A percentile compares a stretch with the other conserved stretches of the same genome.
These are phyloP conservation scores for Acanthochromis polyacanthus DNA, from an alignment of 2,113 vertebrate species.

Conservation along the genomic window DNA sequence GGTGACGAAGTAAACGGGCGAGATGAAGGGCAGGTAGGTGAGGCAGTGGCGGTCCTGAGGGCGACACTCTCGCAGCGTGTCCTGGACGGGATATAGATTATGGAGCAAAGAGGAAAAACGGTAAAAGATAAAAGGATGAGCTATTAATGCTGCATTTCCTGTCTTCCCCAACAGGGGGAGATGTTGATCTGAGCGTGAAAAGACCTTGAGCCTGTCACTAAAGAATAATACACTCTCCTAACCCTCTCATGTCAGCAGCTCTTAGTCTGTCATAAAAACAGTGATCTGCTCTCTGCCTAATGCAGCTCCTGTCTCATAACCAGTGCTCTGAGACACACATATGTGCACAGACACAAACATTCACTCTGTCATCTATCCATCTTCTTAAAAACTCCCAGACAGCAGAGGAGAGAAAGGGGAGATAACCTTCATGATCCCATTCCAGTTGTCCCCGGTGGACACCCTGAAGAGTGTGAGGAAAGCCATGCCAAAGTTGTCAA, in stretches of 20 bases:
- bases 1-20: constrained; percentile 97
- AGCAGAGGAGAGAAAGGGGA: constrained; percentile 5
- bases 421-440: constrained; percentile 98
- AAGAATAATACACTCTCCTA: constrained; percentile 45
- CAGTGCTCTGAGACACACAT: constrained; percentile 26
- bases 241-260: constrained; percentile 60
- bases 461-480: constrained; percentile 98
- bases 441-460: constrained; percentile 99
- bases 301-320: constrained; percentile 42
- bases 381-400: constrained; percentile 20
- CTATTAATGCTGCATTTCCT: constrained; percentile 18
- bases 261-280: constrained; percentile 66
- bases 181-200: constrained; percentile 46
- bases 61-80: constrained; percentile 94
- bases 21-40: constrained; percentile 95
- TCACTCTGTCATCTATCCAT: constrained; percentile 22
- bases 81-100: constrained; percentile 79
- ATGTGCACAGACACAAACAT: constrained; percentile 28
- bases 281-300: constrained; percentile 53
- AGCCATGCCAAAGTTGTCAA: constrained; percentile 98
- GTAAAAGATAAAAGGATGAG: constrained; percentile 26
- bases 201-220: constrained; percentile 53
- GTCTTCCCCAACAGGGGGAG: constrained; percentile 64
- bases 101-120: constrained; percentile 8
- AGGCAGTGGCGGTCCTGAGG: constrained; percentile 93